phyloP scores from a whole-genome alignment of 2,888 invertebrate genomes.

The Lampropteryx suffumata region DNA sequence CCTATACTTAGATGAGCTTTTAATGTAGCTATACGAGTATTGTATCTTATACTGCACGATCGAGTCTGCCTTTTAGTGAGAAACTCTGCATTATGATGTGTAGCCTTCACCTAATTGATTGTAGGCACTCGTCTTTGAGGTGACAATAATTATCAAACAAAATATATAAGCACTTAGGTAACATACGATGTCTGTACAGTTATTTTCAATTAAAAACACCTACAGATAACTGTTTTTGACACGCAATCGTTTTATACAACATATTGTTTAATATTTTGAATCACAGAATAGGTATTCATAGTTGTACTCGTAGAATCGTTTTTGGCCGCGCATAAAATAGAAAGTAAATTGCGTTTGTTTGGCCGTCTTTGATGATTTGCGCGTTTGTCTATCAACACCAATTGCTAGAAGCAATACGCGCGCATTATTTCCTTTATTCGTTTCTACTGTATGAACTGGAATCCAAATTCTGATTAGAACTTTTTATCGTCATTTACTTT shows the following conservation, averaged over 20 bases:
- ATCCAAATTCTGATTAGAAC: no score
- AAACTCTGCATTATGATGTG: no score
- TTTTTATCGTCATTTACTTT: neutral
- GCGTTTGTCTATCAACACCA: conserved; percentile 43
- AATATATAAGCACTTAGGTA: neutral
- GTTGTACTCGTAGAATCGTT: conserved; percentile 45
- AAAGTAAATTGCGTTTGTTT: conserved; percentile 57
- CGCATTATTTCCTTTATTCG: conserved; percentile 21
- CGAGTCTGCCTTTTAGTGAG: no score
- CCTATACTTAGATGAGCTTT: no score
- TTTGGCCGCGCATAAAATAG: conserved; percentile 60
- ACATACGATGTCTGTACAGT: neutral
- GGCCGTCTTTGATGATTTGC: conserved; percentile 44
- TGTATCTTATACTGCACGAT: no score
- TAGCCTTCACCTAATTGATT: no score
- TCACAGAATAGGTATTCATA: conserved; percentile 42
- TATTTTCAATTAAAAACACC: neutral
- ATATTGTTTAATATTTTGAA: conserved; percentile 24
- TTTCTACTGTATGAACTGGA: no score
- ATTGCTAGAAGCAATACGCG: conserved; percentile 29
- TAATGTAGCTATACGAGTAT: no score
- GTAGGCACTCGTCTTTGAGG: no score
- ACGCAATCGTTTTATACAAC: conserved; percentile 29
- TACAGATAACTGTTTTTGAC: conserved; percentile 10
- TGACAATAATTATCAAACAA: conserved; percentile 2